Evolutionary conservation across 2,797 vertebrate genomes (phyloP), one percentile per base, ranked within the genome.

Genomic region (Chanos chanos): DNA sequence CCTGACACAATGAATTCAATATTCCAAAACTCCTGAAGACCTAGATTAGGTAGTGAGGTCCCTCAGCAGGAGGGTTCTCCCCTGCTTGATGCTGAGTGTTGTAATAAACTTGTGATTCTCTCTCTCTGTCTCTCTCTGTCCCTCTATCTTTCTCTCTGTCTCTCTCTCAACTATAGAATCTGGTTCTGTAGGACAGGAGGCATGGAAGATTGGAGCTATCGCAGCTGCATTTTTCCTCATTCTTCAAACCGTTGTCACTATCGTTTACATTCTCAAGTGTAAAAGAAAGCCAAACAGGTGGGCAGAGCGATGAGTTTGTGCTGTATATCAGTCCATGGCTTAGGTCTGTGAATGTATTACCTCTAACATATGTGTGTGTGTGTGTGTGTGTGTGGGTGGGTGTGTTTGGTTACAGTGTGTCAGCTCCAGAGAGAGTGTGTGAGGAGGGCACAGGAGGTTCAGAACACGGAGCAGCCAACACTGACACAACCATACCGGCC

Each of bases 141-240:
- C 21, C 43, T 30, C 39, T 34, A 31, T 22, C 22, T 44, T 63
- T 55, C 36, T 37, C 13, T 45, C 16, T 8, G 16, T 44, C 13
- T 50, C 34, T 54, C 52, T 54, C 45, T 37, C 28, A 64, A 41
- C 34, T 70, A 52, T 64, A 89, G 87, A 85, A 40, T 57, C 55
- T 31, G 71, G 52, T 31, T 72, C 77, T 59, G 67, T 72, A 52
- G 74, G 77, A 47, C 76, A 86, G 45, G 82, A 89, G 63, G 69
- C 81, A 6, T 91, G 89, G 89, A 88, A 88, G 77, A 88, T 85
- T 19, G 85, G 86, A 9, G 83, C 79, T 28, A 83, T 86, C 72
- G 79, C 73, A 25, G 75, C 82, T 60, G 82, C 84, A 19, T 80
- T 77, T 51, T 75, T 90, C 39, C 72, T 91, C 47, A 63, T 86